Percentiles rank a stretch among this genome's conserved stretches.
phyloP scores from a whole-genome alignment of 2,888 invertebrate species.

The Andrena minutula region DNA sequence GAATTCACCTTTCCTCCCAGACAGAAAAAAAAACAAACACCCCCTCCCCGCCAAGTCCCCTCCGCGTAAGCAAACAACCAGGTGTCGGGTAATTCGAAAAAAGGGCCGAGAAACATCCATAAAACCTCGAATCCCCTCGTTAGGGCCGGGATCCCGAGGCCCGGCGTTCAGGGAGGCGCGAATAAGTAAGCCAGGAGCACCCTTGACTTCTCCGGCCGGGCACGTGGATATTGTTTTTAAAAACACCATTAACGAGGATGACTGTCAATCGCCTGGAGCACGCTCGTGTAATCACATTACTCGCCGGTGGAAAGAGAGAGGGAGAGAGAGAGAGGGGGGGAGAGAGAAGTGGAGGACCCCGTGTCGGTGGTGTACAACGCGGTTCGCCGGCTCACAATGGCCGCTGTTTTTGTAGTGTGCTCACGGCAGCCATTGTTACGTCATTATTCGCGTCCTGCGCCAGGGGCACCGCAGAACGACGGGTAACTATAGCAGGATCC shows the following conservation, averaged over 20 bases:
- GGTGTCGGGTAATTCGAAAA: not conserved
- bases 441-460: slow-evolving; percentile 82
- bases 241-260: slow-evolving; percentile 84
- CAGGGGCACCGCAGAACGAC: slow-evolving; percentile 61
- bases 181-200: slow-evolving; percentile 59
- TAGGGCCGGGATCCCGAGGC: slow-evolving; percentile 23
- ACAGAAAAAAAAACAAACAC: not conserved
- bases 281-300: slow-evolving; percentile 81
- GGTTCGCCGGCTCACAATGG: slow-evolving; percentile 76
- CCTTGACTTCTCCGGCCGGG: slow-evolving; percentile 67
- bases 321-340: not conserved
- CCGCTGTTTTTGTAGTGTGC: slow-evolving; percentile 80
- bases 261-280: slow-evolving; percentile 80
- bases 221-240: slow-evolving; percentile 84
- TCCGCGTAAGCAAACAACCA: not conserved
- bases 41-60: not conserved
- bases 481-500: slow-evolving; percentile 67
- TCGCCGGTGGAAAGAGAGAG: slow-evolving; percentile 33
- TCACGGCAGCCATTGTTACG: slow-evolving; percentile 83
- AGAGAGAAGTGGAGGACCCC: slow-evolving; percentile 46
- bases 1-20: not conserved
- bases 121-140: slow-evolving; percentile 31
- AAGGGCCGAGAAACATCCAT: slow-evolving; percentile 5
- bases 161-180: slow-evolving; percentile 40
- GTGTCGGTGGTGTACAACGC: slow-evolving; percentile 54